Evolutionary conservation across 1,140 invertebrate genomes (phyloP).

Genomic region (Campoletis sonorensis): DNA sequence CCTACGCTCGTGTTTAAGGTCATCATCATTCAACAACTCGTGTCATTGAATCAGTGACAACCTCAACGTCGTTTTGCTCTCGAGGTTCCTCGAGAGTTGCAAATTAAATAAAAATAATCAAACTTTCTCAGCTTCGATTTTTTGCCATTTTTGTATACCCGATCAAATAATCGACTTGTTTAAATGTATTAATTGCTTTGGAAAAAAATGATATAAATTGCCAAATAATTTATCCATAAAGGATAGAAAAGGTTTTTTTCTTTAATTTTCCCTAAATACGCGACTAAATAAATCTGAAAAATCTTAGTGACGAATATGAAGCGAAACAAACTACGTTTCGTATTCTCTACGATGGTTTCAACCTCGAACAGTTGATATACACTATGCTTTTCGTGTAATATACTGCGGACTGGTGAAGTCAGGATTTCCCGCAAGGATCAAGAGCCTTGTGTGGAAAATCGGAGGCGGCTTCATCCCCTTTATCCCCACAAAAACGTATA

Average conservation of each 20-base stretch:
- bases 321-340: not conserved
- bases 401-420: not conserved
- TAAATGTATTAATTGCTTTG: no score
- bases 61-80: conserved; percentile 7
- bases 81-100: not conserved
- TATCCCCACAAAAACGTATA: conserved; percentile 1
- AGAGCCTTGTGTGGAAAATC: not conserved
- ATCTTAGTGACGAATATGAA: no score
- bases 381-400: not conserved
- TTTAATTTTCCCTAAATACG: no score
- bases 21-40: conserved; percentile 34
- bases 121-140: no score
- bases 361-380: not conserved
- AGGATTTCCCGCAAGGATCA: conserved; percentile 19
- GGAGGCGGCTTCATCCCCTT: conserved; percentile 11
- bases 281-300: no score
- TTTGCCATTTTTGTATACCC: no score
- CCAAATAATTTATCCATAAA: no score
- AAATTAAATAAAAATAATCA: not conserved
- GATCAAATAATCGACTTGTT: no score
- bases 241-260: no score
- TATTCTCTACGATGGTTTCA: not conserved
- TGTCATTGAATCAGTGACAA: conserved; percentile 46
- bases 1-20: conserved; percentile 43
- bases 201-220: no score